Base-by-base conservation (phyloP, 1,140 invertebrate species). In the Formica selysi region DNA sequence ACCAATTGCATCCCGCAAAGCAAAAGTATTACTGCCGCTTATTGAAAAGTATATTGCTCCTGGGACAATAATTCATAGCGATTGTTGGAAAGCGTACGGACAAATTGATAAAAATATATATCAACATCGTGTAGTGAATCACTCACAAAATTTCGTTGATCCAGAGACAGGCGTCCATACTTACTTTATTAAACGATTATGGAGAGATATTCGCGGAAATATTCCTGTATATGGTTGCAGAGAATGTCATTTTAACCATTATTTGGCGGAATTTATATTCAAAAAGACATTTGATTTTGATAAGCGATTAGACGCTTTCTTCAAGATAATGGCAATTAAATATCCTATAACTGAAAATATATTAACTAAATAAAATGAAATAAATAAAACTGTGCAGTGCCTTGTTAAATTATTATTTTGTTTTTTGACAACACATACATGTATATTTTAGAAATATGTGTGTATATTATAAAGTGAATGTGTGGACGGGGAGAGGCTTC, bases 31-130 rank as follows among this genome's bases (percentile, higher is more conserved):
- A 68, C n/a, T 68, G 11, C 38, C 65, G n/a, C 32, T 48, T 3
- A 54, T 71, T 32, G 3, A 51, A 51, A n/a, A 71, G 16, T 19
- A 71, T 16, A 71, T 71, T 71, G 41, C 68, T 51, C 68, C 44
- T n/a, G 44, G 68, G 7, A 19, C 44, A 29, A 11, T 51, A 32
- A 71, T 71, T 32, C 10, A 51, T 54, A 71, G 44, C 2, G 44
- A 71, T 44, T 26, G 44, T 71, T 71, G 68, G 16, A 51, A 54
- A 51, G 44, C 26, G 1, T 71, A 71, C n/a, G 1, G 29, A 13
- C 10, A 70, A 48, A 70, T 70, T 7, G 6, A 71, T n/a, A 48
- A 51, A 29, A 32, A 10, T 0, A 10, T n/a, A 19, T 71, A 71
- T 10, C 38, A 70, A 51, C 67, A 70, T 70, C 1, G 4, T 32